Base-by-base conservation (phyloP, 2,797 vertebrate genomes). In the Semaprochilodus insignis region DNA sequence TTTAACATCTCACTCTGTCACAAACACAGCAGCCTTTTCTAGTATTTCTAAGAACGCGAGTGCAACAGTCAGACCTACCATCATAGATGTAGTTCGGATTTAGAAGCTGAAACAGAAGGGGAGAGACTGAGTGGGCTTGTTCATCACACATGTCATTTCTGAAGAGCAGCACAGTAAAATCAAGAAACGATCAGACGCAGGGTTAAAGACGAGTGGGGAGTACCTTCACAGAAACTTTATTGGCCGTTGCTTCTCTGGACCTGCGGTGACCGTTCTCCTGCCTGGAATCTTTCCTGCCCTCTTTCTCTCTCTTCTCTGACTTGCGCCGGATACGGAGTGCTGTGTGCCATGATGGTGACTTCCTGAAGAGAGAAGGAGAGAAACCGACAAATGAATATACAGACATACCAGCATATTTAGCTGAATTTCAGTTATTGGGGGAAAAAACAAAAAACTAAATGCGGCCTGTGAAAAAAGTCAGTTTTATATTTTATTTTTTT, bases 11-110 rank as follows among this genome's bases (percentile, higher is more conserved):
- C 25, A n/a, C 8, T 31, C 17, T 5, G 17, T 65, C 27, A 77
- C 63, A 73, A 40, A 25, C 6, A 73, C 21, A 1, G 7, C 10
- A 1, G 14, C 8, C n/a, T n/a, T 67, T 66, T 51, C 6, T 6
- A 27, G 51, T 48, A 51, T 52, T 81, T 85, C 79, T 34, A 62
- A 75, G 81, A 81, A 79, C 2, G 40, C 34, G 40, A 77, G 23
- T 44, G n/a, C 51, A 54, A 63, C 66, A 69, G 70, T 72, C 17
- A 69, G 13, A 95, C 96, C 96, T 91, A 99, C 98, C 96, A 91
- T 99, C 97, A 85, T 99, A 99, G 93, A 99, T 98, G 94, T 97
- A 99, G 94, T 96, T 99, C 89, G 97, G 97, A 91, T 97, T 99
- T 94, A 99, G 96, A 96, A 99, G 97, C 98, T 99, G 92, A 66